Base-by-base conservation (phyloP, 2,797 vertebrate species). In the Apogon talboti region DNA sequence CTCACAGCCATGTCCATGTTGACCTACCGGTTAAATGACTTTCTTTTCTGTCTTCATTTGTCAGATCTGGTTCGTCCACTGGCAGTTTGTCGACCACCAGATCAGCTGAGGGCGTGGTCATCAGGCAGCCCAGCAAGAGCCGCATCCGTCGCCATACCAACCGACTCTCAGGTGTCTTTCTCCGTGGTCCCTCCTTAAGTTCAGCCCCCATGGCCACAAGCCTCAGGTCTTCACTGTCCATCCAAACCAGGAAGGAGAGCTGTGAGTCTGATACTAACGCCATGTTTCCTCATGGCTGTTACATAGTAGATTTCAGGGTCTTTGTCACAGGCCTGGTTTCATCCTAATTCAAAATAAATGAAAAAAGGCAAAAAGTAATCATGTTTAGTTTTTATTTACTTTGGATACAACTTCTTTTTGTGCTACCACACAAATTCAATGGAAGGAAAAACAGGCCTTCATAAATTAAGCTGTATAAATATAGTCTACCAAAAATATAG, bases 81-180 rank as follows among this genome's bases (percentile, higher is more conserved):
- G 49, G 74, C 56, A 81, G 73, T 9, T 84, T 71, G 0, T 85
- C 86, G 6, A 87, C 89, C 41, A 58, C 69, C 47, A 81, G 71
- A 51, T 92, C 91, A 2, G 72, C 66, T 0, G 93, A 94, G 69
- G 82, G 61, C 0, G 76, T 58, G 16, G 16, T 40, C 12, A 1
- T 89, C 76, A 84, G 90, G 43, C 91, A 92, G 64, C 92, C 92
- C 11, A 81, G 89, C 71, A 94, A 91, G 81, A 93, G 68, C 80
- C 91, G 77, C 71, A 87, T 94, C 79, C 90, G 82, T 30, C 81
- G 83, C 15, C 93, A 93, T 58, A 91, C 91, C 77, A 90, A 93
- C 75, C 92, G 93, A n/a, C 85, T 95, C 42, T 94, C 94, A 0
- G 91, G 91, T 0, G 92, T 95, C 81, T 95, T 95, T 76, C 85